A percentile compares a stretch with the other conserved stretches of the same genome.
These are phyloP conservation scores for Adelosebastes latens DNA, from an alignment of 2,797 vertebrate genomes.

Conservation along the genomic window DNA sequence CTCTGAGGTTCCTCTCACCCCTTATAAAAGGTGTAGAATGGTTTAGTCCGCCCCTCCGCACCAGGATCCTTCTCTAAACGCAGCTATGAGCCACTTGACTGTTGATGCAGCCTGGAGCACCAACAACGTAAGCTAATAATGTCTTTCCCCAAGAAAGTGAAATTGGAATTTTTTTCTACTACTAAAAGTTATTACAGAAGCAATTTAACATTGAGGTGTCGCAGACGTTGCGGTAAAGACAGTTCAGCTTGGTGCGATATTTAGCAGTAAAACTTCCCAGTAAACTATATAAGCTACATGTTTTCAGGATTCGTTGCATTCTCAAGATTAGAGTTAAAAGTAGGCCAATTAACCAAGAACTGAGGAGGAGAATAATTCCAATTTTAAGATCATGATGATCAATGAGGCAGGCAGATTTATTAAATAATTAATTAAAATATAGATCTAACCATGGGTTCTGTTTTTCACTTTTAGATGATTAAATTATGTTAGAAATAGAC, in stretches of 20 bases:
- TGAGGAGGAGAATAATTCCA: too few species aligned
- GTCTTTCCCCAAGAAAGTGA: background rate
- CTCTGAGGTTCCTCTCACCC: background rate
- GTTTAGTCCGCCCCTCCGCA: background rate
- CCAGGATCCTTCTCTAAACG: background rate
- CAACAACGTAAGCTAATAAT: background rate
- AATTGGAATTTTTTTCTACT: background rate
- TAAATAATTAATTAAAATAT: too few species aligned
- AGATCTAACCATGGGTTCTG: too few species aligned
- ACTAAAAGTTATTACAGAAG: background rate
- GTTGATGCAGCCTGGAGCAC: background rate
- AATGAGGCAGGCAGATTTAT: too few species aligned
- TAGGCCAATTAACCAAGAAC: too few species aligned
- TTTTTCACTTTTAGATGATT: too few species aligned
- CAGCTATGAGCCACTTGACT: background rate
- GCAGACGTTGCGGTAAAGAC: background rate
- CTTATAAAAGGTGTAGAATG: background rate
- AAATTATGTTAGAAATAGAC: too few species aligned
- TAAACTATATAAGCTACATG: background rate
- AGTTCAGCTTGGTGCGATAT: too few species aligned
- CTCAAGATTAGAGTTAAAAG: background rate
- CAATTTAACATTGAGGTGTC: background rate
- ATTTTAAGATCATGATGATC: too few species aligned
- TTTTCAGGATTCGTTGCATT: background rate
- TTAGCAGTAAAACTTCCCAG: background rate